Evolutionary conservation across 2,113 vertebrate species (phyloP).

Genomic region (Meles meles): DNA sequence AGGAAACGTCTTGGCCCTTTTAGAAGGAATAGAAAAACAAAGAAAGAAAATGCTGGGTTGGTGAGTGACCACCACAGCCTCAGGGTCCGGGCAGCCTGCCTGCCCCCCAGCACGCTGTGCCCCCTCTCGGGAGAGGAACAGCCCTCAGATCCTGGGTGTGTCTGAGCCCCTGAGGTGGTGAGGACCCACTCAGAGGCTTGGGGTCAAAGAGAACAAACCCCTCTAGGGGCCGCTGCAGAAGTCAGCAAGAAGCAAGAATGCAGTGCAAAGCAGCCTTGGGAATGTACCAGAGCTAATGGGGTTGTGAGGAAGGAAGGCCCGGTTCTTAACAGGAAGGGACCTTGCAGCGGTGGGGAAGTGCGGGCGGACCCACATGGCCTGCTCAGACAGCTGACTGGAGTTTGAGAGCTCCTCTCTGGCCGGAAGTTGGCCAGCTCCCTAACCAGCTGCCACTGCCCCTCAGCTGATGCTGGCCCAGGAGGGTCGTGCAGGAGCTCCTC

Average conservation of each 20-base stretch:
- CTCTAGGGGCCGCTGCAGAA: background rate
- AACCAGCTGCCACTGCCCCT: background rate
- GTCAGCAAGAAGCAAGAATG: background rate
- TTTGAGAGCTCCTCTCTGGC: background rate
- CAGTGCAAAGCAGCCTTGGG: background rate
- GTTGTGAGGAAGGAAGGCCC: background rate
- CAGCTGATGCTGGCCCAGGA: background rate
- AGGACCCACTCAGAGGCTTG: background rate
- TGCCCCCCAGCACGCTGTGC: accelerated
- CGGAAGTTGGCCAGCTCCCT: background rate
- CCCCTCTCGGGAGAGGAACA: background rate
- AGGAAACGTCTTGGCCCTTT: background rate
- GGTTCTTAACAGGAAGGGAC: background rate
- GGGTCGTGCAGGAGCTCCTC: background rate
- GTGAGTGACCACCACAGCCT: background rate
- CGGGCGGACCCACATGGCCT: background rate
- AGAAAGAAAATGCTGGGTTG: background rate
- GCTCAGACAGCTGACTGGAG: background rate
- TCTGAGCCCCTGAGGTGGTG: background rate
- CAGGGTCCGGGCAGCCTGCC: too few species aligned
- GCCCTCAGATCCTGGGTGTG: background rate
- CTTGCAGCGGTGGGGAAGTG: background rate
- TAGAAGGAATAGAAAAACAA: background rate
- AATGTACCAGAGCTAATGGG: background rate
- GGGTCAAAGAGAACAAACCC: background rate